Percentiles rank a stretch among this genome's conserved stretches.
phyloP scores from a whole-genome alignment of 1,140 invertebrate genomes.

The Cherax quadricarinatus region DNA sequence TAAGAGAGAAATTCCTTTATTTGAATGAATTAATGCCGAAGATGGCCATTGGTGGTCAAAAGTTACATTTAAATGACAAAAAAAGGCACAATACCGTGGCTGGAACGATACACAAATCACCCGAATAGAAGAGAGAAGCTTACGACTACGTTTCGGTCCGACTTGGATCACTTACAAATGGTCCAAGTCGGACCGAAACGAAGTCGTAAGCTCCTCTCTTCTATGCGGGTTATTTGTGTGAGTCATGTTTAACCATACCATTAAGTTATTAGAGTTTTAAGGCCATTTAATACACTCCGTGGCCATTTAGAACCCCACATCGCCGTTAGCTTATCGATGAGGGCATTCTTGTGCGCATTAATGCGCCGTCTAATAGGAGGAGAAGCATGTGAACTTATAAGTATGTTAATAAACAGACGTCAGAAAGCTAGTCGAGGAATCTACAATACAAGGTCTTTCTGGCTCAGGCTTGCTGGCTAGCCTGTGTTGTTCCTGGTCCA shows the following conservation, averaged over 20 bases:
- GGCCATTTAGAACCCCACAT: neutral
- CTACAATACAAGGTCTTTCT: neutral
- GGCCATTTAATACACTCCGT: neutral
- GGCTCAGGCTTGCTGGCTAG: no score
- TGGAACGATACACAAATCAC: no score
- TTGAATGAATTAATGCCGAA: neutral
- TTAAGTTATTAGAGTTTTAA: neutral
- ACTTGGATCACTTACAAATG: no score
- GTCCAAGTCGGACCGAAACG: no score
- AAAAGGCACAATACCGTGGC: no score
- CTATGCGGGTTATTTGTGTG: no score
- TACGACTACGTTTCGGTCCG: no score
- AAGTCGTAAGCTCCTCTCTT: no score
- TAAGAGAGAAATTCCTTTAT: neutral
- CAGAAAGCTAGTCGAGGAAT: neutral
- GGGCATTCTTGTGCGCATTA: neutral
- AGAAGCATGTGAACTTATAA: neutral
- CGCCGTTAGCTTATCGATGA: neutral
- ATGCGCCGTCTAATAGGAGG: neutral
- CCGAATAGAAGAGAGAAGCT: no score
- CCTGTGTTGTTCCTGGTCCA: no score
- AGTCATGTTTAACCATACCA: neutral
- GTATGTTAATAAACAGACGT: neutral
- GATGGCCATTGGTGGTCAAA: neutral
- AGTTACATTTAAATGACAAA: no score